These are phyloP conservation scores for Plectrocnemia conspersa DNA, from an alignment of 1,140 invertebrate species.

Conservation along the genomic window DNA sequence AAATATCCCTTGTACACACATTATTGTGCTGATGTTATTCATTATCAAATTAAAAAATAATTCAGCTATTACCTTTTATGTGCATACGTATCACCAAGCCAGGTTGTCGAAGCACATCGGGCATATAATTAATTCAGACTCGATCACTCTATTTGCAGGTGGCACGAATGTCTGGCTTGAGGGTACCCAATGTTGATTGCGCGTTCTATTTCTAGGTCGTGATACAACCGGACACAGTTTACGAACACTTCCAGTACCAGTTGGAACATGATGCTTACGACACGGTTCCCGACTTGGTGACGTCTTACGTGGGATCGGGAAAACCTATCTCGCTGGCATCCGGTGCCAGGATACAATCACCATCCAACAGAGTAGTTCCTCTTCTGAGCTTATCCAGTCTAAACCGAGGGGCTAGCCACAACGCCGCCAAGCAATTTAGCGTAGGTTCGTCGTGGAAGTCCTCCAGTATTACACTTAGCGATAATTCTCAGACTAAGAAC, in stretches of 20 bases:
- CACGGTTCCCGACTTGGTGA: slow-evolving; percentile 89
- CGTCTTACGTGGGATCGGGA: slow-evolving; percentile 88
- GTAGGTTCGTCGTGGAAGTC: slow-evolving; percentile 6
- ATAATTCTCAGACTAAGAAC: background rate
- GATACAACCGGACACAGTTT: slow-evolving; percentile 82
- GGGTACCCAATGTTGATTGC: background rate
- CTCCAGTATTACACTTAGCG: background rate
- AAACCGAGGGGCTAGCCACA: slow-evolving; percentile 1
- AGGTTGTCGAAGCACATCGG: no score
- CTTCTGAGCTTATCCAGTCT: slow-evolving; percentile 38
- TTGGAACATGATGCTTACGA: slow-evolving; percentile 93
- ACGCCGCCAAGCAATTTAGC: slow-evolving; percentile 8
- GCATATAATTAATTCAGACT: background rate
- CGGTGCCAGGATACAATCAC: slow-evolving; percentile 77
- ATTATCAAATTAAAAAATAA: no score
- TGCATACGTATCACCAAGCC: no score
- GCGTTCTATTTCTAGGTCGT: slow-evolving; percentile 61
- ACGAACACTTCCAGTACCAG: slow-evolving; percentile 85
- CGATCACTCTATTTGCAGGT: background rate
- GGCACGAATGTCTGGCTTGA: background rate
- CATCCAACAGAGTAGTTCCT: slow-evolving; percentile 67
- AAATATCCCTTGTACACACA: no score
- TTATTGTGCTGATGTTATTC: no score
- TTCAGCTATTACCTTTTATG: no score
- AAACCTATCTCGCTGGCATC: slow-evolving; percentile 80